Conservation (phyloP, 2,797 vertebrate species). For the Micropoecilia bifurca region DNA sequence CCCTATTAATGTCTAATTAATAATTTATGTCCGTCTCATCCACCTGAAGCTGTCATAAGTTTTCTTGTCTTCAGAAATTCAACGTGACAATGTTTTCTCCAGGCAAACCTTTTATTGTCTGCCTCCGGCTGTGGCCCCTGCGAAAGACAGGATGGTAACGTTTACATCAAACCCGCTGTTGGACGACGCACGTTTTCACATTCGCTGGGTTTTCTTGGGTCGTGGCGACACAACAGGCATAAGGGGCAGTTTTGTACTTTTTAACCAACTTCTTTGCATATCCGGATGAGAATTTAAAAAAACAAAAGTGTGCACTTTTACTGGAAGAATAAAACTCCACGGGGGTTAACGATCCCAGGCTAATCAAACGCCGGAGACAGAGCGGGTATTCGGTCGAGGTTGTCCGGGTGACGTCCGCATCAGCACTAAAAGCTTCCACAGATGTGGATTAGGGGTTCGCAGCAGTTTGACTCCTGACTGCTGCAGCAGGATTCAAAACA, state of each 20-base stretch:
- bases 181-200: background rate
- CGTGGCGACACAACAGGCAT: background rate
- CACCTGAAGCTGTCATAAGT: slow-evolving; percentile 70
- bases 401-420: slow-evolving; percentile 48
- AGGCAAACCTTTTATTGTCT: slow-evolving; percentile 26
- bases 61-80: slow-evolving; percentile 46
- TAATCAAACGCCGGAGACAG: background rate
- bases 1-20: slow-evolving; percentile 67
- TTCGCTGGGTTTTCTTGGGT: background rate
- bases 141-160: slow-evolving; percentile 4
- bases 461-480: slow-evolving; percentile 55
- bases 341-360: slow-evolving; percentile 23
- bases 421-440: slow-evolving; percentile 44
- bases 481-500: slow-evolving; percentile 58
- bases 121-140: background rate
- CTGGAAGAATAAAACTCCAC: background rate
- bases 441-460: slow-evolving; percentile 61
- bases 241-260: background rate
- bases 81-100: slow-evolving; percentile 50
- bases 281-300: background rate
- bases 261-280: background rate
- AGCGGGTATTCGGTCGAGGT: slow-evolving; percentile 34
- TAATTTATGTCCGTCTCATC: slow-evolving; percentile 64
- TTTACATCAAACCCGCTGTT: background rate
- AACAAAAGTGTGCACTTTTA: background rate